These are phyloP conservation scores for Sipha flava DNA, from an alignment of 1,140 invertebrate genomes.

Conservation along the genomic window DNA sequence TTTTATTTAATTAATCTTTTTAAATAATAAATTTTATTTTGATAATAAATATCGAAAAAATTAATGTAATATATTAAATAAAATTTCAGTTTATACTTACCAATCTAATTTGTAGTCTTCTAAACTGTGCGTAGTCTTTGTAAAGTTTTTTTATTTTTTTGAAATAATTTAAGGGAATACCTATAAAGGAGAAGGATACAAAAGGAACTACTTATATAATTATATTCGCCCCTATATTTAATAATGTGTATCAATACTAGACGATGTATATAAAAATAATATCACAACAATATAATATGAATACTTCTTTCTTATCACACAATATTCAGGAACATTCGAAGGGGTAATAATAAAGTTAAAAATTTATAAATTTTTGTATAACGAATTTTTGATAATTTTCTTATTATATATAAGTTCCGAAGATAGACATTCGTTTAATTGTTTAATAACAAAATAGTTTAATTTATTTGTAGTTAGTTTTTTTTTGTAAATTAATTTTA, in stretches of 20 bases:
- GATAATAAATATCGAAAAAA: no score
- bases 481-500: neutral
- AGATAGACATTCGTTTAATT: neutral
- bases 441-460: constrained; percentile 6
- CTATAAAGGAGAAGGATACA: neutral
- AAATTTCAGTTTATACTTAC: neutral
- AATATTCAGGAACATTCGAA: constrained; percentile 14
- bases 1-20: no score
- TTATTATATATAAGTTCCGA: neutral
- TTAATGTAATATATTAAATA: neutral
- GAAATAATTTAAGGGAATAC: neutral
- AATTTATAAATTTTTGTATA: neutral
- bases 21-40: no score
- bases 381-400: constrained; percentile 2
- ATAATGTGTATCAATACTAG: neutral
- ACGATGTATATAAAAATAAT: constrained; percentile 17
- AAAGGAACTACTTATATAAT: neutral
- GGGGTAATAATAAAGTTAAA: neutral
- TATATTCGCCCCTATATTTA: neutral
- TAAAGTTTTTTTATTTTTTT: no score
- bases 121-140: neutral
- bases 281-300: neutral
- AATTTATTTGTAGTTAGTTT: neutral
- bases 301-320: constrained; percentile 24
- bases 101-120: neutral